Percentiles rank a stretch among this genome's conserved stretches.
phyloP scores from a whole-genome alignment of 2,888 invertebrate species.

The Lasioglossum villosulum region DNA sequence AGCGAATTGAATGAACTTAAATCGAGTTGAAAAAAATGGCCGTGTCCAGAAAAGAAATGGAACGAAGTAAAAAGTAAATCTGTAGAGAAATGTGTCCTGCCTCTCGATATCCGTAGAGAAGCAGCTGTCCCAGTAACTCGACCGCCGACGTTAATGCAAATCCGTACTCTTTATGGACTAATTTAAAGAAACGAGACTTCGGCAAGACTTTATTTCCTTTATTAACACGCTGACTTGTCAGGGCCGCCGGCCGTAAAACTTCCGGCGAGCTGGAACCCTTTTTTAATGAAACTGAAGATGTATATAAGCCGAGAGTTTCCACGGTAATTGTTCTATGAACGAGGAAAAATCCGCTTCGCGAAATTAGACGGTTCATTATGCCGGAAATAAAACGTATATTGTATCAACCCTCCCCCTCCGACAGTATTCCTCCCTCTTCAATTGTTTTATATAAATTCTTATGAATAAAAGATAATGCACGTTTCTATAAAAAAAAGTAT shows the following conservation, averaged over 20 bases:
- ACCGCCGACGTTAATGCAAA: slow-evolving; percentile 3
- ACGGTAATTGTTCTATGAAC: slow-evolving; percentile 3
- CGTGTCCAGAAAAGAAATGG: background rate
- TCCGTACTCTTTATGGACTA: background rate
- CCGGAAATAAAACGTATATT: background rate
- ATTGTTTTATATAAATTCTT: background rate
- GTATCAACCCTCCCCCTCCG: background rate
- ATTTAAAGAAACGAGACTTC: slow-evolving; percentile 8
- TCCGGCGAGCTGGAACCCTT: background rate
- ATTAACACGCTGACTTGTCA: slow-evolving; percentile 13
- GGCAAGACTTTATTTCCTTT: slow-evolving; percentile 13
- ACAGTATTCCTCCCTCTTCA: too few relatives aligned
- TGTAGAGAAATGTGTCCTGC: background rate
- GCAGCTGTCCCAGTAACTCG: background rate
- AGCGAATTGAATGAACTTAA: background rate
- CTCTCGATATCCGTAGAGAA: background rate
- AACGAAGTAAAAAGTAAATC: background rate
- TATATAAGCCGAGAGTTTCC: slow-evolving; percentile 4
- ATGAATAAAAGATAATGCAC: background rate
- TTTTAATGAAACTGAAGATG: slow-evolving; percentile 12
- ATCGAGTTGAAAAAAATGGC: background rate
- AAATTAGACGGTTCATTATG: background rate
- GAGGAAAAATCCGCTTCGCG: background rate
- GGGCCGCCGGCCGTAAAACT: slow-evolving; percentile 2
- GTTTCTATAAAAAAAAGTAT: too few relatives aligned